Evolutionary conservation across 2,797 vertebrate species (phyloP), one percentile per base, ranked within the genome.

Genomic region (Lophius americanus): DNA sequence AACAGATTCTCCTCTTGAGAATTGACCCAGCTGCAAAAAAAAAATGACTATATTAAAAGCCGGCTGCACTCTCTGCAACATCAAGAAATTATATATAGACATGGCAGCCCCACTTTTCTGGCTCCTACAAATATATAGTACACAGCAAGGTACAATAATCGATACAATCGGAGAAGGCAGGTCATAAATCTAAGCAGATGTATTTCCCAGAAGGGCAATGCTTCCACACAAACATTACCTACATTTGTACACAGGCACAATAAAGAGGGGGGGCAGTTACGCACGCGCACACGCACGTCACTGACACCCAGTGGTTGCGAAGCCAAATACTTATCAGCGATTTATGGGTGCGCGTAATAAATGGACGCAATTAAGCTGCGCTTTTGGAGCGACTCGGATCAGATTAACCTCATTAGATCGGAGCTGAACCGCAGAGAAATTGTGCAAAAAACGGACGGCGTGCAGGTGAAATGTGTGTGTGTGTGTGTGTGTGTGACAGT

Each of bases 171-270:
- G 64, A 48, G 85, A 75, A 73, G 73, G 75, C 61, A 72, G 84
- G 73, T 88, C 88, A 81, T 89, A 84, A 86, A 91, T 92, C 79
- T 66, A 79, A 75, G 73, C 78, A 81, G 85, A 90, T 85, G 73
- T 75, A 80, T 86, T 86, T 81, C 87, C 80, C 88, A 67, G 54
- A 73, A 73, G 89, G 72, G 65, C 81, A 70, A 61, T 54, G 74
- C 68, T 61, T 65, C 68, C 68, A 57, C 84, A 65, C 76, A 73
- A 75, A 84, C 61, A 77, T 64, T 60, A 67, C 57, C 56, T 64
- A 70, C 69, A 75, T 68, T 67, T 76, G 59, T 59, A 51, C 55
- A 64, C 39, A 9, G 43, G 55, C 36, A 14, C 33, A 5, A 44
- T 12, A 12, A 12, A 6, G 6, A 47, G 43, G 46, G 13, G n/a